A percentile compares a stretch with the other conserved stretches of the same genome.
Conservation (phyloP, 2,888 invertebrate species). For the Drosophila suboccidentalis region DNA sequence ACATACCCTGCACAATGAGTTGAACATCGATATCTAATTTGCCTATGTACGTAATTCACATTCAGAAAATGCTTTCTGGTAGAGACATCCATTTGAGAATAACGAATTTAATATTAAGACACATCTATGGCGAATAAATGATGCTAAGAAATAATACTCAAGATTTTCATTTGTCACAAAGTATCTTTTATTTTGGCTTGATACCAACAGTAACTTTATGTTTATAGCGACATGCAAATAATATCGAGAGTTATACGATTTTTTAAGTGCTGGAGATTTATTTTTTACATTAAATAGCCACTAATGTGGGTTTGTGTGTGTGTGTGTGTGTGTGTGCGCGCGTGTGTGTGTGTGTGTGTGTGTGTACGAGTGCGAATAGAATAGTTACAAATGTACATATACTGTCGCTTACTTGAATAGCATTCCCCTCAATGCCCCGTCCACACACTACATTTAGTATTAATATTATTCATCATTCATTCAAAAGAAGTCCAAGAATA, state of each 20-base stretch:
- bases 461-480: too few relatives aligned
- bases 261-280: neutral
- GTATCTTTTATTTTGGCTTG: neutral
- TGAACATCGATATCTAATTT: neutral
- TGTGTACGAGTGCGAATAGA: neutral
- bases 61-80: neutral
- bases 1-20: neutral
- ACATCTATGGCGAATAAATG: neutral
- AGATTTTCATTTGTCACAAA: neutral
- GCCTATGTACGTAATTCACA: neutral
- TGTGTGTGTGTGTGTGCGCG: neutral
- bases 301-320: neutral
- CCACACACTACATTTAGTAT: too few relatives aligned
- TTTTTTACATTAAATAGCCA: neutral
- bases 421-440: neutral
- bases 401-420: conserved; percentile 1
- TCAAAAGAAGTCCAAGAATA: too few relatives aligned
- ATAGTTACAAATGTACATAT: neutral
- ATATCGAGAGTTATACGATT: neutral
- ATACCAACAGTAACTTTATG: neutral
- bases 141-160: neutral
- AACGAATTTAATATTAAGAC: neutral
- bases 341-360: neutral
- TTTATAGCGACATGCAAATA: neutral
- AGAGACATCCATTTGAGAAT: neutral